phyloP scores from a whole-genome alignment of 2,888 invertebrate genomes.

The Phymatocera aterrima region DNA sequence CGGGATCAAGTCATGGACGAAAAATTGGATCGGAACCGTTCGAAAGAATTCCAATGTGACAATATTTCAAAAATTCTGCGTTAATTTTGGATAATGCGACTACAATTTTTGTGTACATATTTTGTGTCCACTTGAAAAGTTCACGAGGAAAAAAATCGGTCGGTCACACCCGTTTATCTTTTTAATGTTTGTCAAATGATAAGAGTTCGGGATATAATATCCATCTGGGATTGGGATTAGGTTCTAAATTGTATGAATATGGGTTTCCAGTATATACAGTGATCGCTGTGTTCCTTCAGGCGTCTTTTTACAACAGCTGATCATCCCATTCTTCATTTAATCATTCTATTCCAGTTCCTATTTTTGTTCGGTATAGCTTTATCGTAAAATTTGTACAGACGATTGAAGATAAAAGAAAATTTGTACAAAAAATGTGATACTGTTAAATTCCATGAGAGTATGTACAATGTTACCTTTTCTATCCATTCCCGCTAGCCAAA shows the following conservation, averaged over 20 bases:
- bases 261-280: background rate
- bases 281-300: background rate
- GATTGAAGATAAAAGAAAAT: background rate
- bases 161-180: slow-evolving; percentile 1
- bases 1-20: no score
- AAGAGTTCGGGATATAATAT: slow-evolving; percentile 8
- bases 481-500: slow-evolving; percentile 55
- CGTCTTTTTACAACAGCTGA: background rate
- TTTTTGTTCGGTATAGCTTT: background rate
- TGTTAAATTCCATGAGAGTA: background rate
- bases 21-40: background rate
- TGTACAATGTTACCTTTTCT: slow-evolving; percentile 54
- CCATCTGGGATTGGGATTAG: background rate
- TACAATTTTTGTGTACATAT: no score
- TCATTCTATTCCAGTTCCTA: background rate
- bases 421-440: background rate
- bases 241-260: background rate
- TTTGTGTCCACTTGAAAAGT: no score
- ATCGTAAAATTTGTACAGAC: background rate
- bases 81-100: no score
- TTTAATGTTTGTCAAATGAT: slow-evolving; percentile 7
- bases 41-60: background rate
- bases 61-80: no score
- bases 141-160: background rate
- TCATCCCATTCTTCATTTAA: background rate